A percentile compares a stretch with the other conserved stretches of the same genome.
phyloP scores from a whole-genome alignment of 30 jellyfish, hydroid and myxozoan species.

The Turritopsis dohrnii region DNA sequence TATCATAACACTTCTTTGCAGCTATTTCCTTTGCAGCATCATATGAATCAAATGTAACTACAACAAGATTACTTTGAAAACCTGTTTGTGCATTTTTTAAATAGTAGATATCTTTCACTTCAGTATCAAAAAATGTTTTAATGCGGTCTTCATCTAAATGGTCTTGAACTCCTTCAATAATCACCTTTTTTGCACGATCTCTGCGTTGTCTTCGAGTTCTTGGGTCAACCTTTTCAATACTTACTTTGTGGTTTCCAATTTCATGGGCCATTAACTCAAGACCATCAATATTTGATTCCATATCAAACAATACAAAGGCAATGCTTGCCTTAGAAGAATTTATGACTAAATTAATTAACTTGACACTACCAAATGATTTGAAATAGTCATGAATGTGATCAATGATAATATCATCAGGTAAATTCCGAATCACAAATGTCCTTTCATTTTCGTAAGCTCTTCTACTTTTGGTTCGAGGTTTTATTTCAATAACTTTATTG shows the following conservation, averaged over 20 bases:
- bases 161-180: background rate
- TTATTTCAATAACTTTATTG: background rate
- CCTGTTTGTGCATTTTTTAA: constrained; percentile 4
- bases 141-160: background rate
- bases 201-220: background rate
- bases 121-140: background rate
- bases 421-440: background rate
- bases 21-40: background rate
- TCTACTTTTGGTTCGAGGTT: background rate
- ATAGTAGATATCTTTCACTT: background rate
- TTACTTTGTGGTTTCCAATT: background rate
- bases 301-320: background rate
- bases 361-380: background rate
- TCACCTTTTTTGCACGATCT: constrained; percentile 1
- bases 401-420: background rate
- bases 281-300: background rate
- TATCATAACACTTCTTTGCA: background rate
- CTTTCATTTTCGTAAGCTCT: background rate
- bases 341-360: background rate
- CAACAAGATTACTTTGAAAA: background rate
- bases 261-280: constrained; percentile 1
- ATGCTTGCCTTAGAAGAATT: background rate
- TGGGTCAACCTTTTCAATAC: background rate
- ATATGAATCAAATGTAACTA: background rate
- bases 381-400: background rate